Percentiles rank a stretch among this genome's conserved stretches.
Evolutionary conservation across 2,888 invertebrate genomes (phyloP).

Genomic region (Noctua comes): DNA sequence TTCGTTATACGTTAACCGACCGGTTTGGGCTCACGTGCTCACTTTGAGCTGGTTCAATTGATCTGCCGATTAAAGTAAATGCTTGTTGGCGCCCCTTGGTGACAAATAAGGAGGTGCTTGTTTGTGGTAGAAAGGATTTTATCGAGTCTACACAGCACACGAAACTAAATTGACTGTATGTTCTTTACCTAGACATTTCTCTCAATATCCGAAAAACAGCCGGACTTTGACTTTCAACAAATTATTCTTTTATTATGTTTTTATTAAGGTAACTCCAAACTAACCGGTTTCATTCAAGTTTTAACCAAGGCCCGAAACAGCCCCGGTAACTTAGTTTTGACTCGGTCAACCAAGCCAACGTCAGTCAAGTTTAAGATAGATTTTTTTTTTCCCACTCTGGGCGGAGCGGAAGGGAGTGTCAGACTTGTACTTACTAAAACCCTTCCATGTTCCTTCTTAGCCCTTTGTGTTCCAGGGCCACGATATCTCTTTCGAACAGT

Average conservation of each 20-base stretch:
- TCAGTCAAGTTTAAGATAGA: neutral
- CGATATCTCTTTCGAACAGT: too few species aligned
- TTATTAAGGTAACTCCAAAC: neutral
- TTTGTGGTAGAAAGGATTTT: neutral
- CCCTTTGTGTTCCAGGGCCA: too few species aligned
- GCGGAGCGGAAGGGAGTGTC: too few species aligned
- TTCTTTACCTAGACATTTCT: neutral
- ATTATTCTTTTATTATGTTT: neutral
- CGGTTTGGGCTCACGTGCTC: conserved; percentile 32
- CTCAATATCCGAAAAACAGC: neutral
- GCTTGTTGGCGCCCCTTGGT: neutral
- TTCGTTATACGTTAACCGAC: conserved; percentile 6
- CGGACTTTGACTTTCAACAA: neutral
- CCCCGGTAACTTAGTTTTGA: neutral
- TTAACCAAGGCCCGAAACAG: neutral
- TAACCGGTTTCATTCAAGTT: conserved; percentile 1
- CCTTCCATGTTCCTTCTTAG: too few species aligned
- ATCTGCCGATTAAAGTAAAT: neutral
- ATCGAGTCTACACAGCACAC: neutral
- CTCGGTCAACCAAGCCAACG: neutral
- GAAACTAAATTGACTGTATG: neutral
- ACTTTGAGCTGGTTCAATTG: conserved; percentile 11
- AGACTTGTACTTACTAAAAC: too few species aligned
- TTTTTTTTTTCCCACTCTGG: too few species aligned
- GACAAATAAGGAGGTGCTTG: neutral